Conservation (phyloP, 2,113 vertebrate species). For the Rattus norvegicus region GRCr8 NC_086039.1:118916501-118917000, state of each 20-base stretch:
- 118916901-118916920: not conserved
- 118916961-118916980: constrained; percentile 10
- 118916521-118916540: not conserved
- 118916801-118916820: not conserved
- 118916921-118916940: not conserved
- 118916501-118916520: not conserved
- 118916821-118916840: not conserved
- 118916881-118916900: not conserved
- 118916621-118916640: not conserved
- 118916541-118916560: not conserved
- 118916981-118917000: not conserved
- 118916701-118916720: constrained; percentile 24
- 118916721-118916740: not conserved
- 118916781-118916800: not conserved
- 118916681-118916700: constrained; percentile 32
- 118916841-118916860: not conserved
- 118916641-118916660: not conserved
- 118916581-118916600: not conserved
- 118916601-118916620: not conserved
- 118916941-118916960: not conserved
- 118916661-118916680: not conserved
- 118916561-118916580: not conserved
- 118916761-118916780: not conserved
- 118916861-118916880: not conserved
- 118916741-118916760: not conserved